phyloP scores from a whole-genome alignment of 2,113 vertebrate species.

The Salvator merianae region DNA sequence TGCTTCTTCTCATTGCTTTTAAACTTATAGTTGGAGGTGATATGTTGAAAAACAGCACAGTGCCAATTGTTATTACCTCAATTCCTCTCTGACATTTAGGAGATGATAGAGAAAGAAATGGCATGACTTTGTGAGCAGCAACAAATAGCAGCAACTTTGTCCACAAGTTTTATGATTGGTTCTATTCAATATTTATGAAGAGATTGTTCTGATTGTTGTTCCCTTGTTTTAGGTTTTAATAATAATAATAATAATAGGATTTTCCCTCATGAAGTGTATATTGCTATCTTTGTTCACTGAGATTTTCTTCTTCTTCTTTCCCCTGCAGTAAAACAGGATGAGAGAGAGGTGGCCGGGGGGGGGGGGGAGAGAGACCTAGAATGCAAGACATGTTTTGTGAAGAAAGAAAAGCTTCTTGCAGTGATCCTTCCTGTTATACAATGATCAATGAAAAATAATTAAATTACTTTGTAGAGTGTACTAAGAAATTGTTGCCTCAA shows the following conservation, averaged over 20 bases:
- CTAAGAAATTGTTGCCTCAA: neutral
- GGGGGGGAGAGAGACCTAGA: neutral
- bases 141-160: too few relatives aligned
- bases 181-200: too few relatives aligned
- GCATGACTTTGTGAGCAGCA: too few relatives aligned
- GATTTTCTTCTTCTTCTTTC: neutral
- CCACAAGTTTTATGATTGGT: too few relatives aligned
- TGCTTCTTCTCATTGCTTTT: too few relatives aligned
- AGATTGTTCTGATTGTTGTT: too few relatives aligned
- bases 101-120: neutral
- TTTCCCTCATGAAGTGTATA: neutral
- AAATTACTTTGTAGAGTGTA: neutral
- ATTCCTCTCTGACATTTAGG: neutral
- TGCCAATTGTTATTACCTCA: neutral
- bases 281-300: neutral
- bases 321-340: neutral
- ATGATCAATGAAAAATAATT: constrained; percentile 3
- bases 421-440: neutral
- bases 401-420: neutral
- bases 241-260: too few relatives aligned
- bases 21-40: too few relatives aligned
- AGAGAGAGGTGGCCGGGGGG: too few relatives aligned
- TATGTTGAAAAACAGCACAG: neutral
- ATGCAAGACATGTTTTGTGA: neutral
- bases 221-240: too few relatives aligned